phyloP scores from a whole-genome alignment of 1,140 invertebrate genomes.

The Tetramorium alpestre region DNA sequence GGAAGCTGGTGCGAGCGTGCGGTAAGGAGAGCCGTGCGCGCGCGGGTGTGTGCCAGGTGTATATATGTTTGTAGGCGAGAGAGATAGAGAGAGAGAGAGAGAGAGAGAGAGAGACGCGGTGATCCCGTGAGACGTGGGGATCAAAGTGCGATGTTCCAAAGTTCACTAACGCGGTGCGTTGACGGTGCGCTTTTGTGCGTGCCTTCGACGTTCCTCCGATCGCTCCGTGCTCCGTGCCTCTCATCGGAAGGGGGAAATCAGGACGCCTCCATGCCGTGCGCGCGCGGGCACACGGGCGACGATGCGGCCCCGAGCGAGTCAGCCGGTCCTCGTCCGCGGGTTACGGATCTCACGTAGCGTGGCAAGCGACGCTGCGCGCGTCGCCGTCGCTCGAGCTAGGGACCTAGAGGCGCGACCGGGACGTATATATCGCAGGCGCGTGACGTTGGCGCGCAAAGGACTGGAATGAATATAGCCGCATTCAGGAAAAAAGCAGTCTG shows the following conservation, averaged over 20 bases:
- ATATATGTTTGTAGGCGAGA: no score
- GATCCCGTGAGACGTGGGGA: neutral
- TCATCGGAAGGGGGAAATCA: neutral
- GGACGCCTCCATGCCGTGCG: neutral
- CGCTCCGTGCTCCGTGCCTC: neutral
- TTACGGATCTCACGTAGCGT: neutral
- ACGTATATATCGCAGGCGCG: no score
- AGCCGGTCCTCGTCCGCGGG: no score
- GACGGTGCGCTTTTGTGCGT: neutral
- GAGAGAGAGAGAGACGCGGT: no score
- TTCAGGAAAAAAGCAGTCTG: no score
- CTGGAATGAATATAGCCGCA: no score
- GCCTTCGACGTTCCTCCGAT: no score
- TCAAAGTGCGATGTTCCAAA: constrained; percentile 42
- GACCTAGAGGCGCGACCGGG: no score
- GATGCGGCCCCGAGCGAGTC: neutral
- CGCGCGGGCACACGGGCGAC: neutral
- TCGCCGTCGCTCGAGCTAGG: no score
- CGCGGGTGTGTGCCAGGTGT: neutral
- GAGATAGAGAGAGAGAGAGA: no score
- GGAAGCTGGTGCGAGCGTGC: neutral
- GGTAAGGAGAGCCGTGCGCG: neutral
- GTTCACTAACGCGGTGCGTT: neutral
- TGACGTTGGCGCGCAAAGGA: no score
- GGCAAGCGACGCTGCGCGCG: no score